phyloP scores from a whole-genome alignment of 2,113 vertebrate genomes.

The Morphnarchus princeps region DNA sequence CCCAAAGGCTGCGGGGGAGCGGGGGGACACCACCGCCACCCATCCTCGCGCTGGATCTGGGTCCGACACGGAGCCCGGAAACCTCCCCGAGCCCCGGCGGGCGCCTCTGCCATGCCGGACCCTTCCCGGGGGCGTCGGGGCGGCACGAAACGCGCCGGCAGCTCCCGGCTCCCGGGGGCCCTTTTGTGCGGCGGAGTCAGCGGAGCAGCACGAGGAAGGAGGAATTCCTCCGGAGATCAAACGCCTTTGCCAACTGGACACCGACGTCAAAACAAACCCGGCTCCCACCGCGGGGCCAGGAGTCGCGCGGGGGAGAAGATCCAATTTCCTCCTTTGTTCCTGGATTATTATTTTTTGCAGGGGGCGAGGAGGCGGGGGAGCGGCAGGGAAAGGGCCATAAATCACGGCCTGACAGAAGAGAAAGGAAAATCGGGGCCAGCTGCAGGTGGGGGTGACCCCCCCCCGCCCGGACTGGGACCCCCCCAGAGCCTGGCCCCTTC shows the following conservation, averaged over 20 bases:
- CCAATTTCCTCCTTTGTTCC: slow-evolving; percentile 51
- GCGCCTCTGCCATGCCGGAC: background rate
- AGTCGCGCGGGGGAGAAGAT: background rate
- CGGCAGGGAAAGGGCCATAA: slow-evolving; percentile 30
- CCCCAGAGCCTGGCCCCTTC: background rate
- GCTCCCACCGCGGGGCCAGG: background rate
- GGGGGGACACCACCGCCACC: background rate
- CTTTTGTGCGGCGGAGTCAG: background rate
- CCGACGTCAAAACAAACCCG: slow-evolving; percentile 10
- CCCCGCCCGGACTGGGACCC: fast-evolving
- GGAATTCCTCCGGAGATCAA: slow-evolving; percentile 42
- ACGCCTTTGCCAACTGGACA: slow-evolving; percentile 29
- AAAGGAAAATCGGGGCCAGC: background rate
- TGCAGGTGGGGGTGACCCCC: background rate
- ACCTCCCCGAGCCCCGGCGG: background rate
- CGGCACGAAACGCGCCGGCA: background rate
- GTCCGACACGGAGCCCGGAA: background rate
- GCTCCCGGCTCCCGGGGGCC: background rate
- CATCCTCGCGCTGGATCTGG: background rate
- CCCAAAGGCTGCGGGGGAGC: background rate
- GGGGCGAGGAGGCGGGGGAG: background rate
- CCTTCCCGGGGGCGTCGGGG: background rate
- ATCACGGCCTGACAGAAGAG: background rate
- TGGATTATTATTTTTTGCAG: slow-evolving; percentile 29
- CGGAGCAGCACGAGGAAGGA: background rate